Base-by-base conservation (phyloP, 2,113 vertebrate genomes). In the Saccopteryx leptura region DNA sequence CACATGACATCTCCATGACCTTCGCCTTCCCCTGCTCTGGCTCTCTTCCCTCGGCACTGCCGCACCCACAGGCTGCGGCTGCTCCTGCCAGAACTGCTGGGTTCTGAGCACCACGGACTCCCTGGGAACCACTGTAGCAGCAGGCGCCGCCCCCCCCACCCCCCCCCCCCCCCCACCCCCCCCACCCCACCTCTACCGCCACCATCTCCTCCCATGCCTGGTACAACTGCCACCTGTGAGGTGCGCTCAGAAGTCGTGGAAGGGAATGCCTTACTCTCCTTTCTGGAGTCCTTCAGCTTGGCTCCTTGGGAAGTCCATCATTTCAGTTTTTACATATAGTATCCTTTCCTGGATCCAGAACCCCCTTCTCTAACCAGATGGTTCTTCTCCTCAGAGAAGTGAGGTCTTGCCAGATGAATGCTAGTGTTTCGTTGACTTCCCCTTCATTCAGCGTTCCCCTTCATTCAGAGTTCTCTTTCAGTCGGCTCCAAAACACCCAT, bases 281-380 rank as follows among this genome's bases (percentile, higher is more conserved):
- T 84, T 21, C 65, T 95, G 60, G 21, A 76, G 90, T 92, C 94
- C 92, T 95, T 91, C 76, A 91, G 79, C 92, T 90, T 21, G 50
- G 14, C 66, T 28, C 60, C 71, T 91, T 68, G 74, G 78, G 75
- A 96, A 80, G 33, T 3, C 52, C 66, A 90, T 90, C 52, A 65
- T 63, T 88, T 84, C 28, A 52, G 65, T 81, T 78, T 96, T 68
- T 89, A 97, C 81, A 61, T 61, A 95, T 84, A 90, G 75, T 39
- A 66, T 87, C 88, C 61, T 66, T 84, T 82, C 92, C 46, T 84
- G n/a, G n/a, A 33, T 21, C 0, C 68, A 69, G 76, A 88, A 88
- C n/a, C 63, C 66, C 65, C 12, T n/a, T 31, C 26, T 79, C 50
- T 84, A n/a, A 60, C 14, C 54, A 82, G 87, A 63, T 0, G 4